phyloP scores from a whole-genome alignment of 1,140 invertebrate genomes.

The Anastrepha ludens region DNA sequence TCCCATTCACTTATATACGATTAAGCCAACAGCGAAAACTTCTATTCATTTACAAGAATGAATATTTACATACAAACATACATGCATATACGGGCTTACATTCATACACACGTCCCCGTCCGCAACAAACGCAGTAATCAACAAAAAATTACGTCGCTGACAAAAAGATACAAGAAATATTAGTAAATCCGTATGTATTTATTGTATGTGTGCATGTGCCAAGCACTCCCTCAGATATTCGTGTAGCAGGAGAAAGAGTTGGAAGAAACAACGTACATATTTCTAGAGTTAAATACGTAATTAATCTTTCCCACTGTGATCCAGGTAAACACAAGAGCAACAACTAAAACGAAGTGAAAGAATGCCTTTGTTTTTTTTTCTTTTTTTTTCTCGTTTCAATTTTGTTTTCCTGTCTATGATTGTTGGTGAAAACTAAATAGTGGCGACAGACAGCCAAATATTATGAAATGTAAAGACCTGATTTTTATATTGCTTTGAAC shows the following conservation, averaged over 20 bases:
- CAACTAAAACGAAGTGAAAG: background rate
- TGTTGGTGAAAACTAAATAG: no score
- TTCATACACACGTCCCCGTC: background rate
- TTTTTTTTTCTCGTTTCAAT: no score
- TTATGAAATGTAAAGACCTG: no score
- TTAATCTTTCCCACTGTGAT: background rate
- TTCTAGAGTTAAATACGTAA: background rate
- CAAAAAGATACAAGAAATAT: constrained; percentile 13
- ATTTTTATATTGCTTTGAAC: no score
- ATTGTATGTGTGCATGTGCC: no score
- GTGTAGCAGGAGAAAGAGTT: background rate
- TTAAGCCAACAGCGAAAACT: background rate
- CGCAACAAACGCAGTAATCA: background rate
- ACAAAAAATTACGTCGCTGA: constrained; percentile 24
- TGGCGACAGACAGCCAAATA: no score
- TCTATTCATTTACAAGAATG: background rate
- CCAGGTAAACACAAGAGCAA: background rate
- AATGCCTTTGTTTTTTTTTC: no score
- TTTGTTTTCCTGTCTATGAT: no score
- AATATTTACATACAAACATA: background rate
- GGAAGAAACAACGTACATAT: background rate
- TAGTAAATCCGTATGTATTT: background rate
- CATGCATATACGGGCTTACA: background rate
- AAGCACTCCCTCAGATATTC: background rate
- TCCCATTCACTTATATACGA: constrained; percentile 41